These are phyloP conservation scores for Probaryconus sp. DNA, from an alignment of 1,140 invertebrate genomes.

Conservation along the genomic window DNA sequence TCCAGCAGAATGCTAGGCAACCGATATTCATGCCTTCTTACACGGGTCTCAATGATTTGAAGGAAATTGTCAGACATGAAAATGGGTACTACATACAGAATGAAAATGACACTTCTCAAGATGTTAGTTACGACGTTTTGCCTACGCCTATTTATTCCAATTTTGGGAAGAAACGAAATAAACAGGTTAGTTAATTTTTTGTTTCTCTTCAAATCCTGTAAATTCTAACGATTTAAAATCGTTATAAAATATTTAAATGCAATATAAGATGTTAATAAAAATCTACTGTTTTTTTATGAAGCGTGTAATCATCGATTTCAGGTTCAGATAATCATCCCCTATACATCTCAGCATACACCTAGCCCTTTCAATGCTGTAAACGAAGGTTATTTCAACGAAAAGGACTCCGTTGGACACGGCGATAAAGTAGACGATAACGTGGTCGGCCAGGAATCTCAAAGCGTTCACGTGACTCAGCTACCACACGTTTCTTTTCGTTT, in stretches of 20 bases:
- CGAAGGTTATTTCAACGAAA: conserved; percentile 68
- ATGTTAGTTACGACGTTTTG: conserved; percentile 31
- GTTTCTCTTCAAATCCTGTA: too few relatives aligned
- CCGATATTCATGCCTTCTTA: conserved; percentile 22
- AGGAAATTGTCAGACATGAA: conserved; percentile 47
- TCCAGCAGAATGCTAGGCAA: neutral
- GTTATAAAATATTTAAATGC: too few relatives aligned
- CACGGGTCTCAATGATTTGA: conserved; percentile 1
- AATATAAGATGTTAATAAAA: too few relatives aligned
- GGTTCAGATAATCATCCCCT: conserved; percentile 88
- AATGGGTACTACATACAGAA: conserved; percentile 20
- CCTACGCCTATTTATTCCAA: conserved; percentile 24
- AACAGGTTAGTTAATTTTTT: conserved; percentile 30
- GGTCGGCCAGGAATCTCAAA: conserved; percentile 72
- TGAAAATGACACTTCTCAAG: conserved; percentile 36
- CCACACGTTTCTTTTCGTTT: conserved; percentile 47
- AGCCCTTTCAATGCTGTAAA: conserved; percentile 76
- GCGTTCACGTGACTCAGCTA: conserved; percentile 67
- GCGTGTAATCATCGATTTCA: conserved; percentile 69
- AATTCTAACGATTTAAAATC: too few relatives aligned
- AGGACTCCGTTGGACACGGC: conserved; percentile 69
- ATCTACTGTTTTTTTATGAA: neutral
- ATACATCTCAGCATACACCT: conserved; percentile 82
- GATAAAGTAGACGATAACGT: conserved; percentile 65
- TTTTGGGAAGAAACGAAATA: conserved; percentile 29